Base-by-base conservation (phyloP, 2,113 vertebrate genomes). In the Dasyprocta punctata region DNA sequence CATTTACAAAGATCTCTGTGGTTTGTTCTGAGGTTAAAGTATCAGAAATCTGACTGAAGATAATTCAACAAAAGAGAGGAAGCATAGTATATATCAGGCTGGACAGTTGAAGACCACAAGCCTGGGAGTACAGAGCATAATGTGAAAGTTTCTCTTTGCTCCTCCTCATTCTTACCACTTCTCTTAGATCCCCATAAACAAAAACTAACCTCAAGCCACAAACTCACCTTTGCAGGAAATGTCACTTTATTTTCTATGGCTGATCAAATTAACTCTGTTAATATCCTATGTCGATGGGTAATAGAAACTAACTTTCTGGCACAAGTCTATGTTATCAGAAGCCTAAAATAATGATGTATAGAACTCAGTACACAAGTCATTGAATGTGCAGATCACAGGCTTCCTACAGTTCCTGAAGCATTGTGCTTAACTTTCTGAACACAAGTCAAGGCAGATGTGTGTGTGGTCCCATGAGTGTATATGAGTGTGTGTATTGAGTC, bases 401-500 rank as follows among this genome's bases (percentile, higher is more conserved):
- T 56, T 41, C 63, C 88, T 30, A 36, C 5, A 49, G 20, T 49
- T 61, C n/a, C 0, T 47, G 1, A 26, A 69, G 24, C 3, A 1
- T 1, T 73, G 69, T 38, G n/a, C 10, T 36, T 84, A 19, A 41
- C 30, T 86, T 26, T 93, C 83, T 82, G 85, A 52, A 44, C 44
- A 89, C 13, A 4, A 63, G 52, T 13, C 49, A n/a, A 44, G 13
- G 22, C 4, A 30, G 12, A 24, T 49, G 2, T 49, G 30, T 33
- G 47, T 44, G 20, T 9, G 38, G 24, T 14, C 13, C 17, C 52
- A 24, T 54, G 54, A 61, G 36, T 44, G 30, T 89, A 16, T 20
- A 33, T 0, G 0, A 26, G 30, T 13, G 17, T 47, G 54, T 38
- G n/a, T 54, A n/a, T 22, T 80, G 19, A n/a, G 19, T 3, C 47